Evolutionary conservation across 2,888 invertebrate genomes (phyloP).

Genomic region (Sphecodes monilicornis): DNA sequence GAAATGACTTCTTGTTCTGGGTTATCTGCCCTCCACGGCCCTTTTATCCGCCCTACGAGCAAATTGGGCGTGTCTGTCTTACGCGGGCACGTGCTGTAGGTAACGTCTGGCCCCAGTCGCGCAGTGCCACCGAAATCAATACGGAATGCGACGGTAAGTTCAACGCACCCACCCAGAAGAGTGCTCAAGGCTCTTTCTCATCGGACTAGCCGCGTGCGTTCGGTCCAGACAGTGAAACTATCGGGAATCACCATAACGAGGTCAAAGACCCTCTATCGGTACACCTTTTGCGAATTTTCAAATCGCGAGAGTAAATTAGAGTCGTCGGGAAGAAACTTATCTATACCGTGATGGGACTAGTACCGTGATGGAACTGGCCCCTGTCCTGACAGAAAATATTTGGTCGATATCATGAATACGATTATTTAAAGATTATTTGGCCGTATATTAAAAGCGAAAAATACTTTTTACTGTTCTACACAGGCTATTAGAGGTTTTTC

Average conservation of each 20-base stretch:
- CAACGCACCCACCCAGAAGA: slow-evolving; percentile 75
- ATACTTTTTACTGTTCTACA: neutral
- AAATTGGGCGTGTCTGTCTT: slow-evolving; percentile 70
- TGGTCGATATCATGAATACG: neutral
- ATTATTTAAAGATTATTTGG: neutral
- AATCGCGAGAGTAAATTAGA: neutral
- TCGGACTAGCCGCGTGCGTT: slow-evolving; percentile 52
- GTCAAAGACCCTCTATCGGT: slow-evolving; percentile 52
- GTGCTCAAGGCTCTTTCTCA: slow-evolving; percentile 64
- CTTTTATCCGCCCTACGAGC: slow-evolving; percentile 8
- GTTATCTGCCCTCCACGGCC: neutral
- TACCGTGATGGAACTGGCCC: neutral
- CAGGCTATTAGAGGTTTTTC: neutral
- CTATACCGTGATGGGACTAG: neutral
- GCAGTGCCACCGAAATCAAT: slow-evolving; percentile 78
- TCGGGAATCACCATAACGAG: slow-evolving; percentile 56
- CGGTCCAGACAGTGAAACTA: slow-evolving; percentile 63
- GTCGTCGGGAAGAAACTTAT: neutral
- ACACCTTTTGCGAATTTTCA: slow-evolving; percentile 14
- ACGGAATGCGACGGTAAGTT: slow-evolving; percentile 80
- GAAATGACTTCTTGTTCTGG: slow-evolving; percentile 10
- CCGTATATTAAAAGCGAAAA: neutral
- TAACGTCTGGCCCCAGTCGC: slow-evolving; percentile 73
- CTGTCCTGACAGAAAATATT: neutral
- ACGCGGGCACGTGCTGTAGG: slow-evolving; percentile 72